These are phyloP conservation scores for Erythrocebus patas DNA, from an alignment of 2,113 vertebrate species.

Conservation along the genomic window DNA sequence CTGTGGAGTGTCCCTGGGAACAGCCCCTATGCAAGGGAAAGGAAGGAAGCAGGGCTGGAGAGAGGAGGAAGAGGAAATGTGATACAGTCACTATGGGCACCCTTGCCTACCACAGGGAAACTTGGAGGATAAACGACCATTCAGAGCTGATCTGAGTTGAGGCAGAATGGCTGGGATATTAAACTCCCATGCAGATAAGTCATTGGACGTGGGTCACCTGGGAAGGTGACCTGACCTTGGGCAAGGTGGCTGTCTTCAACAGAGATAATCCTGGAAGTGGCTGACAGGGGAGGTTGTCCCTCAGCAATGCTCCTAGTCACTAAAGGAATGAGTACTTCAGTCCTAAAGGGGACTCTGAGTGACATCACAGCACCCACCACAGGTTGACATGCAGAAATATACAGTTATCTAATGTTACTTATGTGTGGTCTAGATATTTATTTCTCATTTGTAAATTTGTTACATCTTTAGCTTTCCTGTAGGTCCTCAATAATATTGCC, in stretches of 20 bases:
- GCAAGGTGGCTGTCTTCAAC: neutral
- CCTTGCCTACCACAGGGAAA: neutral
- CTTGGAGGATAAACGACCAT: neutral
- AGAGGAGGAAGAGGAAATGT: neutral
- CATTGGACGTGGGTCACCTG: neutral
- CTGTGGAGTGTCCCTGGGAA: neutral
- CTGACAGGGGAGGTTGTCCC: neutral
- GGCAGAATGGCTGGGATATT: neutral
- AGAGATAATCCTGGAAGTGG: neutral
- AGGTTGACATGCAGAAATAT: neutral
- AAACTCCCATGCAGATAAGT: neutral
- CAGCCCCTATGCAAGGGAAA: neutral
- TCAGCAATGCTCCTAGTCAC: neutral
- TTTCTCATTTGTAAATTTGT: neutral
- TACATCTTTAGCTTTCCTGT: neutral
- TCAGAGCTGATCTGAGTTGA: neutral
- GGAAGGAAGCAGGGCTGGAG: neutral
- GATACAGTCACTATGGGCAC: neutral
- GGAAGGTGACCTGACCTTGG: neutral
- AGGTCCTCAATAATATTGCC: neutral
- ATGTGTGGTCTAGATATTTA: fast-evolving
- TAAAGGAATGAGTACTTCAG: no score
- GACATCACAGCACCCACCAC: neutral
- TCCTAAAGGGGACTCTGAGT: no score
- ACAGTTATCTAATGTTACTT: neutral